Evolutionary conservation across 30 jellyfish, hydroid and myxozoan genomes (phyloP).

Genomic region (Calvadosia cruxmelitensis): DNA sequence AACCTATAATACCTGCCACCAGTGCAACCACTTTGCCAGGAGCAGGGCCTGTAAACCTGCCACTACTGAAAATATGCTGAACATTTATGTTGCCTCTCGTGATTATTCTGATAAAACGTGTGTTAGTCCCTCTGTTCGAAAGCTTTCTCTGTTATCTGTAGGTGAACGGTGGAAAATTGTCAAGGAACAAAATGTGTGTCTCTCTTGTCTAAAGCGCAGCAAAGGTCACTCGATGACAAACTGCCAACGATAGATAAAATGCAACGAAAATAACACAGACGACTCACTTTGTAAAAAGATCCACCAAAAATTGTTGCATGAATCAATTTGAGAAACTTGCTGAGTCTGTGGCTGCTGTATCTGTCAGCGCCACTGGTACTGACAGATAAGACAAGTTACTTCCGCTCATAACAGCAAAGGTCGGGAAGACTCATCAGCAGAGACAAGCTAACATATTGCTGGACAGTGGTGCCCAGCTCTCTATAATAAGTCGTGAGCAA

Average conservation of each 20-base stretch:
- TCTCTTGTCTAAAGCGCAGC: slow-evolving; percentile 30
- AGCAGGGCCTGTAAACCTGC: no score
- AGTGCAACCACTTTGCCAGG: no score
- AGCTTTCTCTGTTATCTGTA: slow-evolving; percentile 25
- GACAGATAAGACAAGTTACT: slow-evolving; percentile 31
- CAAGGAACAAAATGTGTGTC: slow-evolving; percentile 44
- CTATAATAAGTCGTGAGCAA: slow-evolving; percentile 32
- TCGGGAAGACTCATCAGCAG: no score
- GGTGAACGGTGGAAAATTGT: no score
- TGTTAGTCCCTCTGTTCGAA: no score
- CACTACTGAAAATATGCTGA: no score
- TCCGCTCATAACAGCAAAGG: no score
- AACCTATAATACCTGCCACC: no score
- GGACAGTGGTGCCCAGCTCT: slow-evolving; percentile 43
- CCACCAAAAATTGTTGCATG: slow-evolving; percentile 34
- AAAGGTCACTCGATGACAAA: slow-evolving; percentile 39
- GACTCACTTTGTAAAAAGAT: slow-evolving; percentile 33
- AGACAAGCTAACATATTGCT: slow-evolving; percentile 38
- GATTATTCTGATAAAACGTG: no score
- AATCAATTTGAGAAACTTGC: slow-evolving; percentile 6
- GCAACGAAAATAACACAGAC: slow-evolving; percentile 18
- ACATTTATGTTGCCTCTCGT: no score
- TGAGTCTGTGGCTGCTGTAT: slow-evolving; percentile 39
- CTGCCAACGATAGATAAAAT: slow-evolving; percentile 21
- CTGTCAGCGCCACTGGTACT: no score